Base-by-base conservation (phyloP, 2,888 invertebrate genomes). In the Scotopteryx bipunctaria region DNA sequence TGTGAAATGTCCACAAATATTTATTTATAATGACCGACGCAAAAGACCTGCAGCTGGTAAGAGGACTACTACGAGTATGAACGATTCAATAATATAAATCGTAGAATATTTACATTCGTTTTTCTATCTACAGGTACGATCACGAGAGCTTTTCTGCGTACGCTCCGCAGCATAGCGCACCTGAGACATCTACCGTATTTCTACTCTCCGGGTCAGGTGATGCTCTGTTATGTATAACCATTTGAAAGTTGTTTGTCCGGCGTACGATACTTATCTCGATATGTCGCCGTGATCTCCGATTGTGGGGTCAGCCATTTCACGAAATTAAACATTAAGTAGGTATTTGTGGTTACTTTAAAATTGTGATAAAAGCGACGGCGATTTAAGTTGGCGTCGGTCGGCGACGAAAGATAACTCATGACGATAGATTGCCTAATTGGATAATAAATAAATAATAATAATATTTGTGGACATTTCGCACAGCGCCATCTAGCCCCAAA, bases 181-280 rank as follows among this genome's bases (percentile, higher is more conserved):
- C 4, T n/a, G 15, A 15, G 3, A 5, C 19, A 3, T n/a, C 16
- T 31, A 31, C 35, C 2, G 6, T 40, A 25, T 48, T 19, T 4
- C 19, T n/a, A 23, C 44, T 54, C 54, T 19, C 1, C 33, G 66
- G 71, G 70, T 74, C 75, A 71, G 42, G 33, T 57, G 55, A 59
- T 65, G 65, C 49, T 54, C 58, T 53, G 44, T 52, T 55, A 51
- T 48, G 41, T 55, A 48, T 49, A 55, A 42, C 53, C 52, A 63
- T 67, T 74, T 60, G 82, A 81, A 81, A 81, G 81, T 81, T 80
- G 81, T 78, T 71, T 72, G 66, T 70, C 70, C 62, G 65, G 55
- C 46, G 57, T 56, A 63, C 58, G 59, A 63, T 65, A 56, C 51
- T 55, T 58, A 61, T 57, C 59, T 57, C 59, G 56, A 57, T 61